A percentile compares a stretch with the other conserved stretches of the same genome.
Conservation (phyloP, 2,888 invertebrate species). For the Philaethria dido region DNA sequence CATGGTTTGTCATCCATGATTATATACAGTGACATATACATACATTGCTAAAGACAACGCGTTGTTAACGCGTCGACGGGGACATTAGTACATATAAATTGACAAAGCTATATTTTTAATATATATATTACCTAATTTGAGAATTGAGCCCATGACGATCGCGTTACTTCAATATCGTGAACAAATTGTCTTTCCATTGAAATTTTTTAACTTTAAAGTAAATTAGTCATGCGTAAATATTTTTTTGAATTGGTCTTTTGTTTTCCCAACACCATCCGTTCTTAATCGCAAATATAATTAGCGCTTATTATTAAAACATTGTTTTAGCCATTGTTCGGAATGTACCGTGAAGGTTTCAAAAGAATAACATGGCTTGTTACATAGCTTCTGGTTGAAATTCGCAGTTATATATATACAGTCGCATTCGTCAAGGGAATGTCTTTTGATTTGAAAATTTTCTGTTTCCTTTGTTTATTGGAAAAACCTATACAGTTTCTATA, state of each 20-base stretch:
- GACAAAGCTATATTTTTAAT: no score
- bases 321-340: constrained; percentile 35
- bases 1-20: no score
- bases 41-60: no score
- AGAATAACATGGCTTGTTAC: constrained; percentile 5
- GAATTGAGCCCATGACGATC: neutral
- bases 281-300: constrained; percentile 37
- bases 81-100: no score
- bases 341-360: constrained; percentile 37
- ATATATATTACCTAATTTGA: neutral
- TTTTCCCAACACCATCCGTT: constrained; percentile 34
- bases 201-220: neutral
- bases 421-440: no score
- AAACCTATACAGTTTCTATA: no score
- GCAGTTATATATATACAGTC: neutral
- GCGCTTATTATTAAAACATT: constrained; percentile 33
- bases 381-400: neutral
- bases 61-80: no score
- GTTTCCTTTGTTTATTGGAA: no score
- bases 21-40: no score
- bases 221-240: constrained; percentile 8
- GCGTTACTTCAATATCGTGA: neutral
- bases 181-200: neutral
- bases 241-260: constrained; percentile 31
- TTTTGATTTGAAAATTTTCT: no score